Conservation (phyloP, 1,140 invertebrate species). For the Nilaparvata lugens region DNA sequence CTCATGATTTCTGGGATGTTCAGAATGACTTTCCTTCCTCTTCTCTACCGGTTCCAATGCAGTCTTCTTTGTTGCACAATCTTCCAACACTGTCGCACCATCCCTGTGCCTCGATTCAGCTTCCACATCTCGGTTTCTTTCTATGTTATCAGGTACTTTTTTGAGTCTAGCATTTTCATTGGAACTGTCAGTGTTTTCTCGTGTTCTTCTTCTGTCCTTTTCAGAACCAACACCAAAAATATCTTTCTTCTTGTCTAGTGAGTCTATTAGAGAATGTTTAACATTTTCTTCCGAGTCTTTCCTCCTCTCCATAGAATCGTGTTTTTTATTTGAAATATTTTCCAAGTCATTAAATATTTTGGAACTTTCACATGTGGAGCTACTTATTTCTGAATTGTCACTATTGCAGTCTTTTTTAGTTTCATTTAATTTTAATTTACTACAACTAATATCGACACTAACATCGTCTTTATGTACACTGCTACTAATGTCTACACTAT, state of each 20-base stretch:
- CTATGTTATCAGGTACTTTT: constrained; percentile 26
- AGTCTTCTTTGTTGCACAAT: constrained; percentile 5
- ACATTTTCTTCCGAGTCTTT: constrained; percentile 20
- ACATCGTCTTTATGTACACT: constrained; percentile 15
- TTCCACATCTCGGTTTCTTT: constrained; percentile 17
- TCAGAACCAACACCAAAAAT: constrained; percentile 23
- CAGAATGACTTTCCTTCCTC: constrained; percentile 14
- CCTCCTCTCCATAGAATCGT: constrained; percentile 14
- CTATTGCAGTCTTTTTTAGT: constrained; percentile 11
- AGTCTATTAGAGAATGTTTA: constrained; percentile 15
- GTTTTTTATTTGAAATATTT: constrained; percentile 9
- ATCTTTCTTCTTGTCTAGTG: constrained; percentile 24
- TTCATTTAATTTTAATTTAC: constrained; percentile 15
- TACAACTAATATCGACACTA: constrained; percentile 2
- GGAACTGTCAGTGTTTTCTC: constrained; percentile 20
- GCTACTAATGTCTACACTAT: constrained; percentile 11
- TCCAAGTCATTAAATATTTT: not conserved
- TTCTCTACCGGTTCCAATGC: constrained; percentile 13
- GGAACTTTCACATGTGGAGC: constrained; percentile 5
- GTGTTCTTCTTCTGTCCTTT: constrained; percentile 24
- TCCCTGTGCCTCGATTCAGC: constrained; percentile 12
- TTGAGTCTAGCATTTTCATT: constrained; percentile 23
- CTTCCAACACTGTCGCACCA: not conserved
- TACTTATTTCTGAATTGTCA: constrained; percentile 12
- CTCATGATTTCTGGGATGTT: constrained; percentile 19